Conservation (phyloP, 2,888 invertebrate genomes). For the Scotopteryx bipunctaria region DNA sequence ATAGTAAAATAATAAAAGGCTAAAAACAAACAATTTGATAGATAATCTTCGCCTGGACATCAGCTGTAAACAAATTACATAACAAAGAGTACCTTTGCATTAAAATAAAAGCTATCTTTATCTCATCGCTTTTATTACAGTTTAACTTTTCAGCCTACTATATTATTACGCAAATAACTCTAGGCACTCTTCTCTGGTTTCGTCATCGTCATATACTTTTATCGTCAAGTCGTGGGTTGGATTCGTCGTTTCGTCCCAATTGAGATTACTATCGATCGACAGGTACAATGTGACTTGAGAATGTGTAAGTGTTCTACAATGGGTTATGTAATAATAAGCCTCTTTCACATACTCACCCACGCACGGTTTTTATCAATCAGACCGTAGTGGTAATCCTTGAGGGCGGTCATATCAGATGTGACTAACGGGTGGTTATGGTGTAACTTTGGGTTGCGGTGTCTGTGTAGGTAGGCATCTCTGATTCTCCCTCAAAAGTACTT, state of each 20-base stretch:
- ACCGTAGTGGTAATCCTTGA: slow-evolving; percentile 26
- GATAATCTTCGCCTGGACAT: no score
- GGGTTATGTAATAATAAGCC: slow-evolving; percentile 27
- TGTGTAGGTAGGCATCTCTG: no score
- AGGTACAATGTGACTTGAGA: slow-evolving; percentile 28
- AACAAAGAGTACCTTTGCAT: slow-evolving; percentile 11
- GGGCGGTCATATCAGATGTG: slow-evolving; percentile 7
- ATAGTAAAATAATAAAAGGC: no score
- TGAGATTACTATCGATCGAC: slow-evolving; percentile 34
- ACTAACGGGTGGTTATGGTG: no score
- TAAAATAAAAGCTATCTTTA: slow-evolving; percentile 31
- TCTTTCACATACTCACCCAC: slow-evolving; percentile 32
- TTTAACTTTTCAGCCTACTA: slow-evolving; percentile 26
- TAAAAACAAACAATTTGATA: no score
- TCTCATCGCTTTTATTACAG: slow-evolving; percentile 28
- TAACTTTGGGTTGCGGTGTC: no score
- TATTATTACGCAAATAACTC: slow-evolving; percentile 34
- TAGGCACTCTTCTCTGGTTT: slow-evolving; percentile 27
- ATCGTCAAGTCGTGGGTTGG: slow-evolving; percentile 30
- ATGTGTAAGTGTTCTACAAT: slow-evolving; percentile 35
- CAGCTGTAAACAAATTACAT: no score
- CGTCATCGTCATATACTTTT: slow-evolving; percentile 19
- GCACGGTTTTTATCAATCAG: slow-evolving; percentile 28
- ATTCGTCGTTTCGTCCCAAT: slow-evolving; percentile 27
- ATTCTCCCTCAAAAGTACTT: no score